These are phyloP conservation scores for Archips crataeganus DNA, from an alignment of 2,888 invertebrate genomes.

Conservation along the genomic window DNA sequence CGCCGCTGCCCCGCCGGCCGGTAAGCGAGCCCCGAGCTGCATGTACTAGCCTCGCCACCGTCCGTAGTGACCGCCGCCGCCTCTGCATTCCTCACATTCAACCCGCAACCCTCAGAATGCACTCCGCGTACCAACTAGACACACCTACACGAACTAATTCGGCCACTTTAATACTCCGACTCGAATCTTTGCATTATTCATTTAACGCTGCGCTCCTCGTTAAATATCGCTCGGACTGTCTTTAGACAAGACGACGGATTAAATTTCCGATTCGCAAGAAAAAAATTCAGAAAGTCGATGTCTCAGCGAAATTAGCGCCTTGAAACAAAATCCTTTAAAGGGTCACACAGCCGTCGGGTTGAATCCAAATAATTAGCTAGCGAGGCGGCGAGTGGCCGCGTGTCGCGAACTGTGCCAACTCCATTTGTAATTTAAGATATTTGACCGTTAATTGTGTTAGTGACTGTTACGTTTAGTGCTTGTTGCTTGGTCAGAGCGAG, in stretches of 20 bases:
- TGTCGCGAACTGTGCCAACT: slow-evolving; percentile 75
- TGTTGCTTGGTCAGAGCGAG: slow-evolving; percentile 72
- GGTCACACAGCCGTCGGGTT: slow-evolving; percentile 68
- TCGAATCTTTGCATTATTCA: slow-evolving; percentile 56
- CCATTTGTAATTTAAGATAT: slow-evolving; percentile 81
- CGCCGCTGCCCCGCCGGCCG: slow-evolving; percentile 64
- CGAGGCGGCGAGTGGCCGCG: slow-evolving; percentile 73
- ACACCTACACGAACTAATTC: slow-evolving; percentile 73
- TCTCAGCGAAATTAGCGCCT: slow-evolving; percentile 62
- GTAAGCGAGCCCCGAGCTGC: slow-evolving; percentile 61
- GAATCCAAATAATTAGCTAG: slow-evolving; percentile 77
- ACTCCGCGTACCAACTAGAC: slow-evolving; percentile 70
- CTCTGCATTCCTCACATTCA: slow-evolving; percentile 75
- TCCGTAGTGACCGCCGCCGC: slow-evolving; percentile 59
- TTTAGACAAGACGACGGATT: slow-evolving; percentile 21
- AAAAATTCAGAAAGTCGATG: slow-evolving; percentile 57
- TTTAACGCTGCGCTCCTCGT: slow-evolving; percentile 40
- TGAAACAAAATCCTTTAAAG: slow-evolving; percentile 67
- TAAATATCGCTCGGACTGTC: slow-evolving; percentile 28
- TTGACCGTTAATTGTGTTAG: slow-evolving; percentile 80
- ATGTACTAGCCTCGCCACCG: slow-evolving; percentile 38
- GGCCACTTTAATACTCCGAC: slow-evolving; percentile 64
- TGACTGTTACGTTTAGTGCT: slow-evolving; percentile 79
- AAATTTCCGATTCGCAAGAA: slow-evolving; percentile 43
- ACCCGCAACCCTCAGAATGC: slow-evolving; percentile 80